Evolutionary conservation across 2,797 vertebrate species (phyloP).

Genomic region (Siniperca scherzeri): DNA sequence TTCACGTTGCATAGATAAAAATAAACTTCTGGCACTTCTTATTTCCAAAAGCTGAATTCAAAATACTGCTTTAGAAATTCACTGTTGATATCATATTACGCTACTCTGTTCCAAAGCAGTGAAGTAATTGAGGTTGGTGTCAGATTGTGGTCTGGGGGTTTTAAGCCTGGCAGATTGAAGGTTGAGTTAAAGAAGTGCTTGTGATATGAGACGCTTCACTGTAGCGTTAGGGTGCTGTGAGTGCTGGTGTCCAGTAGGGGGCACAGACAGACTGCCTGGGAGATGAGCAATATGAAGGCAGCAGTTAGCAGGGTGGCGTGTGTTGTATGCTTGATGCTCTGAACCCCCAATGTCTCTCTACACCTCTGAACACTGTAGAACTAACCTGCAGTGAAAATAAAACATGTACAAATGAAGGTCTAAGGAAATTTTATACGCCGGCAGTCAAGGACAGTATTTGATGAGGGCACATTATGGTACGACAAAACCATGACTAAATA

Average conservation of each 20-base stretch:
- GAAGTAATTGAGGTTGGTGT: slow-evolving; percentile 85
- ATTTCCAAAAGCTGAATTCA: slow-evolving; percentile 78
- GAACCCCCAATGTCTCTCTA: slow-evolving; percentile 21
- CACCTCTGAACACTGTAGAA: slow-evolving; percentile 37
- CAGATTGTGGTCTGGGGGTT: slow-evolving; percentile 83
- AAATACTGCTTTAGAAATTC: slow-evolving; percentile 74
- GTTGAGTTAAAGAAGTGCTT: slow-evolving; percentile 73
- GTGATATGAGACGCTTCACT: slow-evolving; percentile 50
- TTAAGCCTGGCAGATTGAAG: slow-evolving; percentile 78
- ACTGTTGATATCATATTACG: slow-evolving; percentile 84
- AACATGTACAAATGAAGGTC: not conserved
- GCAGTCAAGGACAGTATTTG: slow-evolving; percentile 1
- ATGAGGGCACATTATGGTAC: not conserved
- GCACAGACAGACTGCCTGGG: slow-evolving; percentile 82
- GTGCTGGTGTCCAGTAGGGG: slow-evolving; percentile 88
- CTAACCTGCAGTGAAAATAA: slow-evolving; percentile 27
- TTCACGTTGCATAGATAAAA: slow-evolving; percentile 74
- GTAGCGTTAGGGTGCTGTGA: slow-evolving; percentile 39
- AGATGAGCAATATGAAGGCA: slow-evolving; percentile 7
- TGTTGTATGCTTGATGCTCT: slow-evolving; percentile 25
- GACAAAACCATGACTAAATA: not conserved
- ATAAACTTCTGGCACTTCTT: slow-evolving; percentile 81
- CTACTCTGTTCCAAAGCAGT: slow-evolving; percentile 75
- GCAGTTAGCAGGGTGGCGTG: slow-evolving; percentile 30
- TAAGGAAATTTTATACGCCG: not conserved